phyloP scores from a whole-genome alignment of 2,113 vertebrate species.

The Protobothrops mucrosquamatus region DNA sequence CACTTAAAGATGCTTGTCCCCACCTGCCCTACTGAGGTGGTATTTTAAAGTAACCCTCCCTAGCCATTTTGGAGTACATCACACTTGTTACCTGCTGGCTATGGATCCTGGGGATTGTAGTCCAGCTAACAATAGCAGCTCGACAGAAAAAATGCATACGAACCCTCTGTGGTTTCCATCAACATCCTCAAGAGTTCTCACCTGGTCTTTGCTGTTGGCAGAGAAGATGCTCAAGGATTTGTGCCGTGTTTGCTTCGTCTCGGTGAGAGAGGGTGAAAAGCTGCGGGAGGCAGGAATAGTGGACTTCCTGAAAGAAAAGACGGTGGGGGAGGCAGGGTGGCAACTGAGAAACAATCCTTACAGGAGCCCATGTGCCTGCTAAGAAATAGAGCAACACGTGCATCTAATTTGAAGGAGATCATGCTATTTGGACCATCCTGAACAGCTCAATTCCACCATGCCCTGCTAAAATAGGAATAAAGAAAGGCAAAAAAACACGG shows the following conservation, averaged over 20 bases:
- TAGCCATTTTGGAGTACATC: background rate
- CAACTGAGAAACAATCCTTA: background rate
- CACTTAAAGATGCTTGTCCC: background rate
- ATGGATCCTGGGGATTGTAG: background rate
- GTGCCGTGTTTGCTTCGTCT: slow-evolving; percentile 10
- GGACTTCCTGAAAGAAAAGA: slow-evolving; percentile 6
- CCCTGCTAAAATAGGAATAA: background rate
- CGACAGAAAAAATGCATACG: background rate
- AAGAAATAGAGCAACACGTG: background rate
- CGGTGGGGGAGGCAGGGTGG: background rate
- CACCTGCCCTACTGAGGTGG: background rate
- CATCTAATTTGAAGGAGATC: background rate
- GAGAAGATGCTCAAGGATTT: slow-evolving; percentile 32
- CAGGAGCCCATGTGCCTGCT: background rate
- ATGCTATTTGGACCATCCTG: background rate
- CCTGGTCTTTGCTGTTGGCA: slow-evolving; percentile 14
- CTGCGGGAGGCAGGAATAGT: background rate
- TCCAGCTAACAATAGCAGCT: background rate
- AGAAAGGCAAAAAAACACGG: fast-evolving
- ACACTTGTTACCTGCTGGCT: background rate
- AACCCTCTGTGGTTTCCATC: background rate
- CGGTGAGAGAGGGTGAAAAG: background rate
- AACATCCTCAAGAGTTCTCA: background rate
- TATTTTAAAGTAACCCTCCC: background rate
- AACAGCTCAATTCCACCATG: background rate